Conservation (phyloP, 1,140 invertebrate species). For the Forficula auricularia region DNA sequence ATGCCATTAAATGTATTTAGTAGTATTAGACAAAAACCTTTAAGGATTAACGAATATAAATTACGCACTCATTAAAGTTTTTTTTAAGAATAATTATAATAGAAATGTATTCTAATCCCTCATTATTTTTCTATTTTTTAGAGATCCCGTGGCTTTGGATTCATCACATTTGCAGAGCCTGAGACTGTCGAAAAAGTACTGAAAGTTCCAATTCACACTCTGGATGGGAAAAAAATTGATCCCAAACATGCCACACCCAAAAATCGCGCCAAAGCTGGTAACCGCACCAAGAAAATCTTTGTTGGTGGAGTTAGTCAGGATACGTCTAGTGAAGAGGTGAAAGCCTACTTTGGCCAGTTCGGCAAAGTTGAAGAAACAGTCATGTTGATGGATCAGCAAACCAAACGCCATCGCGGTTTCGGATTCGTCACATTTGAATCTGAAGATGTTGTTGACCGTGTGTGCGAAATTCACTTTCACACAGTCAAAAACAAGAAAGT, state of each 20-base stretch:
- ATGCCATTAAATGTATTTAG: no score
- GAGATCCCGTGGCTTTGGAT: conserved; percentile 83
- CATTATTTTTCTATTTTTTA: conserved; percentile 41
- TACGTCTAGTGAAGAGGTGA: conserved; percentile 77
- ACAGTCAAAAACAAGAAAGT: conserved; percentile 88
- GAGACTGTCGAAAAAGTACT: conserved; percentile 77
- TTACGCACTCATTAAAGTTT: no score
- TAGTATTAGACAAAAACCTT: no score
- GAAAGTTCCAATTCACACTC: conserved; percentile 72
- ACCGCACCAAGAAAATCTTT: conserved; percentile 82
- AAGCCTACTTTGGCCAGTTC: conserved; percentile 79
- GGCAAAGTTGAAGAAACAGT: conserved; percentile 82
- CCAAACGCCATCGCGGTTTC: conserved; percentile 75
- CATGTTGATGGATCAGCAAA: conserved; percentile 89
- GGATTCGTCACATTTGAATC: conserved; percentile 85
- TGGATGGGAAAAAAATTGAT: conserved; percentile 89
- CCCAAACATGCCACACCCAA: conserved; percentile 84
- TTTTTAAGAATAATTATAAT: no score
- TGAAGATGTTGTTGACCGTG: conserved; percentile 75
- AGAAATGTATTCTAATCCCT: no score
- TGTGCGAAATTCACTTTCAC: conserved; percentile 83
- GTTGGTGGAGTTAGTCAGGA: conserved; percentile 82
- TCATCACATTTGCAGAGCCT: conserved; percentile 81
- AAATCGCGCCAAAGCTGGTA: conserved; percentile 60
- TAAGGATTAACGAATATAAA: no score